phyloP scores from a whole-genome alignment of 2,113 vertebrate species.

The Haliaeetus leucogaster region DNA sequence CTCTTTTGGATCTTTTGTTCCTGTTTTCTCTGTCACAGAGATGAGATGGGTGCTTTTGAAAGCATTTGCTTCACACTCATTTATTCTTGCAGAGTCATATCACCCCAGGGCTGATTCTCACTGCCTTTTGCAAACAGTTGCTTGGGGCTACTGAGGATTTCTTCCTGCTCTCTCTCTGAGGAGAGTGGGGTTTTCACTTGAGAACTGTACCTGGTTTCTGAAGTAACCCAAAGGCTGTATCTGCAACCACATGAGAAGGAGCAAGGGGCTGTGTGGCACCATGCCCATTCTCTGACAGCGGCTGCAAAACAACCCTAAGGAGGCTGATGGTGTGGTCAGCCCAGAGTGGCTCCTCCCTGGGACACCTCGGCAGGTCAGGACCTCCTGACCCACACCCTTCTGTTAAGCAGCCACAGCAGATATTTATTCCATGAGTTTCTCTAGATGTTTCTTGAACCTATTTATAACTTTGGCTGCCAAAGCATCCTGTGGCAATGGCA shows the following conservation, averaged over 20 bases:
- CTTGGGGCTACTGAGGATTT: neutral
- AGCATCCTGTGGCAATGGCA: neutral
- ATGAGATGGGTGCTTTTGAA: neutral
- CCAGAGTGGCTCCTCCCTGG: neutral
- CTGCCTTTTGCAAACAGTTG: neutral
- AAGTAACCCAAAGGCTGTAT: neutral
- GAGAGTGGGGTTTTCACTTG: neutral
- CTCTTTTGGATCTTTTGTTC: slow-evolving; percentile 20
- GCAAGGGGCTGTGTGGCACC: neutral
- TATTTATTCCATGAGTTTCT: neutral
- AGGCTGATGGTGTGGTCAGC: neutral
- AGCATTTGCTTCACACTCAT: neutral
- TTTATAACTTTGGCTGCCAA: neutral
- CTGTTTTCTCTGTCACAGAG: neutral
- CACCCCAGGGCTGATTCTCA: neutral
- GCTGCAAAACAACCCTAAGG: neutral
- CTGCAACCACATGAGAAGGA: neutral
- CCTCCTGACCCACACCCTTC: neutral
- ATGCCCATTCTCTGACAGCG: neutral
- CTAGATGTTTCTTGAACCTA: neutral
- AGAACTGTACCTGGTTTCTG: neutral
- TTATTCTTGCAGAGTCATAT: slow-evolving; percentile 38
- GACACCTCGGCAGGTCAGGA: neutral
- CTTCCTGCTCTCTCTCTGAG: neutral
- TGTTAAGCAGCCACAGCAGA: neutral